These are phyloP conservation scores for Pomacea canaliculata DNA, from an alignment of 2,888 invertebrate species.

Conservation along the genomic window DNA sequence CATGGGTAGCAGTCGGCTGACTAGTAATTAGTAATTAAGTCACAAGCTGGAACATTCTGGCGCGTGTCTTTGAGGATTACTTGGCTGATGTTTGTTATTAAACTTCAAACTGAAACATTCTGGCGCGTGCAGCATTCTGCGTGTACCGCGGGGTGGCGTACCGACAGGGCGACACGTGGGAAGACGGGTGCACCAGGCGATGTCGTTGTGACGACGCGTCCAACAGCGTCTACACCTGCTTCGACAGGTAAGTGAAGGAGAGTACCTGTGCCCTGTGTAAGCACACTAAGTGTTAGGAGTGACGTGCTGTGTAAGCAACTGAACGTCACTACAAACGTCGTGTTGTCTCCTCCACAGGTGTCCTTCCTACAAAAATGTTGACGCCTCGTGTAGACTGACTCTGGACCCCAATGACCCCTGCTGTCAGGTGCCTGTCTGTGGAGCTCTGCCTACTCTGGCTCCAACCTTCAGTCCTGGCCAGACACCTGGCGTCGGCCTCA, in stretches of 20 bases:
- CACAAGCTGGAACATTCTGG: too few species aligned
- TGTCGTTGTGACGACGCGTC: conserved; percentile 25
- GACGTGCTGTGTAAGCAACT: too few species aligned
- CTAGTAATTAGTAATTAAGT: too few species aligned
- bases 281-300: too few species aligned
- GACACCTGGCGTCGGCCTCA: conserved; percentile 21
- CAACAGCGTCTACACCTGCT: conserved; percentile 19
- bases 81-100: too few species aligned
- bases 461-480: conserved; percentile 20
- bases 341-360: conserved; percentile 33
- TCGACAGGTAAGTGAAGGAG: not conserved
- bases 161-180: conserved; percentile 20
- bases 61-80: too few species aligned
- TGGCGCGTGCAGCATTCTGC: conserved; percentile 20
- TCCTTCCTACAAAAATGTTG: conserved; percentile 43
- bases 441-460: conserved; percentile 15
- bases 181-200: conserved; percentile 11
- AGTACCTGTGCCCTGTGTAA: too few species aligned
- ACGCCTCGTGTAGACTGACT: conserved; percentile 44
- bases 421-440: conserved; percentile 46
- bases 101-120: too few species aligned
- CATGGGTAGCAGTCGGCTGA: too few species aligned
- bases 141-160: conserved; percentile 24
- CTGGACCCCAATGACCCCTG: conserved; percentile 50
- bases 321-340: too few species aligned